These are phyloP conservation scores for Hoplostethus mediterraneus DNA, from an alignment of 2,797 vertebrate genomes.

Conservation along the genomic window DNA sequence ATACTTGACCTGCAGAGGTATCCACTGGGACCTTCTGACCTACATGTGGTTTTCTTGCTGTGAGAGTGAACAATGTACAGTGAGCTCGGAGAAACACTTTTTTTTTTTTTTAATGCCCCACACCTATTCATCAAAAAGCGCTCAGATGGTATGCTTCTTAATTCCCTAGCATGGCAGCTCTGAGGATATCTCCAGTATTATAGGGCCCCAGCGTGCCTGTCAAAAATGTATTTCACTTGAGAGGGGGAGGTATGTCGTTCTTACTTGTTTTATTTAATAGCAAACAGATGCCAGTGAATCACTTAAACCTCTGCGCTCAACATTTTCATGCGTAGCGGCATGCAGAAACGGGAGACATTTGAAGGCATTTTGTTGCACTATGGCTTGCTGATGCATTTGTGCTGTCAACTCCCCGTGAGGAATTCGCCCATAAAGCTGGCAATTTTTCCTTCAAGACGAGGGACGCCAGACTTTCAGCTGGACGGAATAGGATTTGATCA, in stretches of 20 bases:
- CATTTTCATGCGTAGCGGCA: constrained; percentile 26
- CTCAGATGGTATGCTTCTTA: not conserved
- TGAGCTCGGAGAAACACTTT: not conserved
- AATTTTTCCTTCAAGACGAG: constrained; percentile 2
- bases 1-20: not conserved
- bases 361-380: constrained; percentile 32
- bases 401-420: constrained; percentile 22
- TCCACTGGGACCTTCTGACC: not conserved
- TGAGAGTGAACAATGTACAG: not conserved
- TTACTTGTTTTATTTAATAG: constrained; percentile 27
- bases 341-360: constrained; percentile 21
- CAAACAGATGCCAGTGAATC: constrained; percentile 49
- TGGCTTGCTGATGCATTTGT: constrained; percentile 29
- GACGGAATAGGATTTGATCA: constrained; percentile 21
- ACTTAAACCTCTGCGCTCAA: constrained; percentile 20
- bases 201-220: not conserved
- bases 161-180: not conserved
- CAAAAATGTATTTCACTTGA: constrained; percentile 5
- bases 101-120: not conserved
- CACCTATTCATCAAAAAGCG: not conserved
- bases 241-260: constrained; percentile 6
- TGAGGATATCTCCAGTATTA: not conserved
- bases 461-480: not conserved
- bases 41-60: not conserved
- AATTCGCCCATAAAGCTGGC: constrained; percentile 34